Evolutionary conservation across 2,888 invertebrate species (phyloP).

Genomic region (Caenorhabditis drosophilae): DNA sequence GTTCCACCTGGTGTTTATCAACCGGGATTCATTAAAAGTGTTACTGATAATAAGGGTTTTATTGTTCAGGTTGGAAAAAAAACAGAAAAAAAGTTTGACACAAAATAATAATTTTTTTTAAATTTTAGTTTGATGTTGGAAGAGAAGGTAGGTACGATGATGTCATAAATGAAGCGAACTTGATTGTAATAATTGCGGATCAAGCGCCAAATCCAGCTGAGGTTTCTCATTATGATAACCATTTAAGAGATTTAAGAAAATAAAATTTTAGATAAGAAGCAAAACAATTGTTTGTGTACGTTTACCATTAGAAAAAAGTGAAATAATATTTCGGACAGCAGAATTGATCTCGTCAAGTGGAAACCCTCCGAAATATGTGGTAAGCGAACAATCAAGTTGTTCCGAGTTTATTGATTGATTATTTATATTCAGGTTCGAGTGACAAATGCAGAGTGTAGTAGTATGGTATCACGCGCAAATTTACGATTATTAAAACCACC

Average conservation of each 20-base stretch:
- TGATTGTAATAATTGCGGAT: conserved; percentile 50
- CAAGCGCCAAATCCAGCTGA: conserved; percentile 46
- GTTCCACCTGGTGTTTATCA: conserved; percentile 44
- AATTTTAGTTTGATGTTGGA: conserved; percentile 47
- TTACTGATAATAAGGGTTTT: conserved; percentile 38
- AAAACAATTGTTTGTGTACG: conserved; percentile 41
- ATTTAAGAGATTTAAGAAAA: neutral
- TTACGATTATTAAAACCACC: conserved; percentile 88
- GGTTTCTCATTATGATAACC: conserved; percentile 7
- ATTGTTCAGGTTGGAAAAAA: conserved; percentile 32
- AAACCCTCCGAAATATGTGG: conserved; percentile 34
- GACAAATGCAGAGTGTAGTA: conserved; percentile 10
- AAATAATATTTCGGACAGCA: conserved; percentile 21
- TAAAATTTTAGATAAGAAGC: conserved; percentile 19
- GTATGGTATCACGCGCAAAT: conserved; percentile 85
- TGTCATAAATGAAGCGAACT: conserved; percentile 29
- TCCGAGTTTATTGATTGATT: neutral
- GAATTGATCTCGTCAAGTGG: conserved; percentile 30
- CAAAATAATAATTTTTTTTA: neutral
- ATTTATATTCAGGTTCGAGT: conserved; percentile 19
- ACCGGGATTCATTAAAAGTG: conserved; percentile 44
- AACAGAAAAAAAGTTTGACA: neutral
- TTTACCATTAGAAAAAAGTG: conserved; percentile 21
- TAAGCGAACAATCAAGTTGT: conserved; percentile 10
- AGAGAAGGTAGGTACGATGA: conserved; percentile 39